Evolutionary conservation across 1,140 invertebrate species (phyloP), one percentile per base, ranked within the genome.

Genomic region (Drosophila equinoxialis): DNA sequence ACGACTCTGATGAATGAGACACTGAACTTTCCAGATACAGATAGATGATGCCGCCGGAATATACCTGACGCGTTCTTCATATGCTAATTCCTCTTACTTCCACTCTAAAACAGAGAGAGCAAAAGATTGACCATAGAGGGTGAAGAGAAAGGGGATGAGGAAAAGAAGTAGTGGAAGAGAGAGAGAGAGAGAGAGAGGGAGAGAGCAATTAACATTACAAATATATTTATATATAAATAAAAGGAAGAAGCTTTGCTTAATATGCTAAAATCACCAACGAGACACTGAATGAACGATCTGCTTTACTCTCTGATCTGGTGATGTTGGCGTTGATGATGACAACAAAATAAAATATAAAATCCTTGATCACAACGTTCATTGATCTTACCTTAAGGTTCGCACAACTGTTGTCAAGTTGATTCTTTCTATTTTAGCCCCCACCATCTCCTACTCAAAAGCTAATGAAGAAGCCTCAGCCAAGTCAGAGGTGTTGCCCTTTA

Each of bases 1-100:
- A 87, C 83, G 83, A 79, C 82, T 76, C 73, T 78, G 77, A 87
- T 86, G 83, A 86, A 86, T 87, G 84, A 87, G 73, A 77, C 83
- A 87, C 83, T 84, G 83, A 87, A 87, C 83, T 86, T 74, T 64
- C 54, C 14, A 41, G 39, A 54, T 17, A 30, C 30, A 20, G 59
- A 48, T 55, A 70, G 77, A 65, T 71, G 79, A 71, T 64, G 77
- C 66, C 78, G 26, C 71, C 33, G 67, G 87, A 86, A 86, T 87
- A 86, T 87, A 87, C 83, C 83, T 87, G 83, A 89, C 84, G 62
- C 82, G 83, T 83, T 89, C 84, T 87, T 77, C 72, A 65, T 73
- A 87, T 87, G 83, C 80, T 83, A 87, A 87, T 87, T 23, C 17
- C 1, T 51, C 45, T 51, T 11, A 51, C 14, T 48, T 48, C 45